Base-by-base conservation (phyloP, 2,888 invertebrate species). In the Scaptomyza caliginosa region DNA sequence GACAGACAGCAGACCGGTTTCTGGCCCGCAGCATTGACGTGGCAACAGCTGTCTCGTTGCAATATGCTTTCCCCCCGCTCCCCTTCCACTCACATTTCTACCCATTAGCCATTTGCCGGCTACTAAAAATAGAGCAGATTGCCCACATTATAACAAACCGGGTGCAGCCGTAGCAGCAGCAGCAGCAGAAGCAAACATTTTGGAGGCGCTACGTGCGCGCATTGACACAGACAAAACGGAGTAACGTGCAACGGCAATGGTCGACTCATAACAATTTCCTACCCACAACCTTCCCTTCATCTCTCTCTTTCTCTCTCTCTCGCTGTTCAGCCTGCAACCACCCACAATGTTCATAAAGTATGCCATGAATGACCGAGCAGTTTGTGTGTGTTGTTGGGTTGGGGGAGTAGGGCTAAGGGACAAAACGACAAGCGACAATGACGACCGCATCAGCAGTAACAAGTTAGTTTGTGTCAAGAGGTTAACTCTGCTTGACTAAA, bases 331-430 rank as follows among this genome's bases (percentile, higher is more conserved):
- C 0, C n/a, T 11, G 16, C 8, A 24, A 23, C 11, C 43, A 45
- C 43, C 28, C 45, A 28, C 45, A 28, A n/a, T 26, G 68, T 46
- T 83, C 70, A 79, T 80, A 86, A 86, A 86, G 80, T 86, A 80
- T 77, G 86, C 81, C 86, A 86, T 86, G 81, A 82, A 86, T 82
- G 86, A 50, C 81, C 86, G 86, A 86, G 57, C 81, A 82, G 86
- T 63, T 82, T 76, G 83, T 66, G 32, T 30, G 62, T 45, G n/a
- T 16, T 6, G 11, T 4, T 26, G 43, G 7, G 11, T 4, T 16
- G 16, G 16, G 13, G 16, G 3, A 16, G 7, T 1, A n/a, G 2
- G n/a, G 5, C 26, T 26, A 11, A 26, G 24, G 62, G 52, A 46
- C 45, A 55, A 46, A 46, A 42, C 43, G 54, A 13, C 59, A 56